phyloP scores from a whole-genome alignment of 35 echinoderm and acorn worm genomes.

The Acanthaster planci region DNA sequence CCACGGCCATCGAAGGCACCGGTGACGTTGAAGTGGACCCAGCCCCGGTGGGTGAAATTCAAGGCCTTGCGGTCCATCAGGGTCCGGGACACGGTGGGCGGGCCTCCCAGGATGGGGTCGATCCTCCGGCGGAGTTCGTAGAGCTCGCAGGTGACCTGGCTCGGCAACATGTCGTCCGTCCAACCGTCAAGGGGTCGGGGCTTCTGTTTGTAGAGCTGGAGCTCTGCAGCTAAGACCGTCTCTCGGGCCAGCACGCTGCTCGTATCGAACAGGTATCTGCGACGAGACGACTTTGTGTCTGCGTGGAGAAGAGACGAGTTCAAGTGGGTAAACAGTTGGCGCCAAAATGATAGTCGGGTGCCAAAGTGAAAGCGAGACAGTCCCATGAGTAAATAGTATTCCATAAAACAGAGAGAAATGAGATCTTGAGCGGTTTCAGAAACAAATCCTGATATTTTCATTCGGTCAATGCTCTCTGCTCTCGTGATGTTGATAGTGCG shows the following conservation, averaged over 20 bases:
- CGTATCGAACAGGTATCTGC: conserved; percentile 43
- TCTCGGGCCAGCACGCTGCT: conserved; percentile 52
- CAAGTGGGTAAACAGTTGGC: too few species aligned
- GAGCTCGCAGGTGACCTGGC: conserved; percentile 38
- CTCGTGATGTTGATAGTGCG: too few species aligned
- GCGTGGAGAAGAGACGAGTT: background rate
- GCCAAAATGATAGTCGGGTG: too few species aligned
- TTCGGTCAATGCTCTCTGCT: too few species aligned
- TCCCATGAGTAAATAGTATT: too few species aligned
- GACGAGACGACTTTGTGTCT: conserved; percentile 7
- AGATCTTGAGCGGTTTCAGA: too few species aligned
- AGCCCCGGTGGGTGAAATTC: conserved; percentile 43
- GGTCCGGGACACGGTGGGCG: background rate
- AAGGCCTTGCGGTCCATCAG: conserved; percentile 40
- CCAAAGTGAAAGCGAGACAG: too few species aligned
- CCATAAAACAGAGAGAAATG: too few species aligned
- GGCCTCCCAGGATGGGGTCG: background rate
- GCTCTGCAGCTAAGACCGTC: conserved; percentile 54
- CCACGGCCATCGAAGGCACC: background rate
- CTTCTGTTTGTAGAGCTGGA: conserved; percentile 56
- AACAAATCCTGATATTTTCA: too few species aligned
- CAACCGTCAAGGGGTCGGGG: background rate
- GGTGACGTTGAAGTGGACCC: conserved; percentile 62
- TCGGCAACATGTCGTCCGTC: background rate
- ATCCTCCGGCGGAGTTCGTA: conserved; percentile 33